Base-by-base conservation (phyloP, 2,113 vertebrate genomes). In the Scolopax mira region DNA sequence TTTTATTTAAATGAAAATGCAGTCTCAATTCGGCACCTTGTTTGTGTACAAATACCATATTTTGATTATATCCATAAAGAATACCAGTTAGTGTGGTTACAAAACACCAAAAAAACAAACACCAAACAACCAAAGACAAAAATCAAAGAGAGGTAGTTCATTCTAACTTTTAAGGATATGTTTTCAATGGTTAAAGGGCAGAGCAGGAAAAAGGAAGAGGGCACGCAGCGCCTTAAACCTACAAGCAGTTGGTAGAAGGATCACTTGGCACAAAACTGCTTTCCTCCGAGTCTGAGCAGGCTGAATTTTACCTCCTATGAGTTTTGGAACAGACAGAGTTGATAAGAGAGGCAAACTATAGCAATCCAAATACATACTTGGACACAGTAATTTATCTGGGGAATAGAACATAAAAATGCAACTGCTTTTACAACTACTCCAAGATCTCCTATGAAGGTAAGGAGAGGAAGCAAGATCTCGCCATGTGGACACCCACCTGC, bases 221-320 rank as follows among this genome's bases (percentile, higher is more conserved):
- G 19, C 17, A 55, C 17, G 23, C 49, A 74, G 49, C 30, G 58
- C n/a, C 49, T 54, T 51, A 60, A 88, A 49, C 18, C 19, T 39
- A 83, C 18, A 71, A 54, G 33, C 64, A 64, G 54, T 9, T 52
- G 44, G 44, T 52, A 79, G 27, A 93, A 88, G 12, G 7, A 95
- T 49, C n/a, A 37, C 17, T 77, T 62, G 58, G 46, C 79, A 74
- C 3, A 5, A 65, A 52, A 12, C 27, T 42, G 70, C 58, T 37
- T 82, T 79, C 71, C 42, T 61, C 33, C 4, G 11, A 73, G 25
- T 33, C 18, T 58, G 37, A 93, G 41, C 23, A 60, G 49, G 54
- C 64, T 54, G 58, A 69, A 41, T 85, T 90, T 90, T 90, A 94
- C 60, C 85, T 78, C 58, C 82, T 77, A n/a, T 33, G 60, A 66